Conservation (phyloP, 2,888 invertebrate species). For the Archaeoteleia sp. region DNA sequence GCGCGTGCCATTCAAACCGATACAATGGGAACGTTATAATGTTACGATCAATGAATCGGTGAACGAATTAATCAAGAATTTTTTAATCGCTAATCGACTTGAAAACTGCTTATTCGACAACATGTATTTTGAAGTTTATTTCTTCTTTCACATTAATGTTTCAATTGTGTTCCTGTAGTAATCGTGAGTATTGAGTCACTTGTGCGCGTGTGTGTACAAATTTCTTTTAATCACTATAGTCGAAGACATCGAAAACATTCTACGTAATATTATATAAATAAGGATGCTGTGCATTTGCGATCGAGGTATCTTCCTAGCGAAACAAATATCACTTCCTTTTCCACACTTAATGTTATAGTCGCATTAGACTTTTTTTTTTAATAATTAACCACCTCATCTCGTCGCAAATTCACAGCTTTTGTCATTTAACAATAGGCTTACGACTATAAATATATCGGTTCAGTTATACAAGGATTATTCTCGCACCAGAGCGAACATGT, state of each 20-base stretch:
- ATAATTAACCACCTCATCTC: constrained; percentile 39
- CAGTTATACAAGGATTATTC: constrained; percentile 66
- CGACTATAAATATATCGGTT: constrained; percentile 71
- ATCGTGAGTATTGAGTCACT: constrained; percentile 68
- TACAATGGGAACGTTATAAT: constrained; percentile 72
- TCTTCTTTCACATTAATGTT: constrained; percentile 69
- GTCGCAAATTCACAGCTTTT: constrained; percentile 67
- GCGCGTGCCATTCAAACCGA: constrained; percentile 69
- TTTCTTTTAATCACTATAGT: constrained; percentile 70
- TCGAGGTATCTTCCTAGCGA: too few relatives aligned
- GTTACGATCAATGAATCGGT: constrained; percentile 70
- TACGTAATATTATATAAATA: constrained; percentile 71
- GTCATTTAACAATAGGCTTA: constrained; percentile 67
- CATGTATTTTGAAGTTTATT: constrained; percentile 62
- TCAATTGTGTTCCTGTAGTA: constrained; percentile 64
- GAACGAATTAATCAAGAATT: constrained; percentile 67
- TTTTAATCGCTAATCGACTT: constrained; percentile 70
- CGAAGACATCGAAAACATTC: constrained; percentile 75
- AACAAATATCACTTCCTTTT: constrained; percentile 38
- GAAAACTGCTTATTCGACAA: constrained; percentile 73
- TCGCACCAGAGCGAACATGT: constrained; percentile 59
- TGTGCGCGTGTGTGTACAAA: constrained; percentile 74
- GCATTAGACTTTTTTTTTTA: not conserved
- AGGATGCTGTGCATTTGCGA: constrained; percentile 67
- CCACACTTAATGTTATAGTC: constrained; percentile 18